These are phyloP conservation scores for Theristicus caerulescens DNA, from an alignment of 2,113 vertebrate species.

Conservation along the genomic window DNA sequence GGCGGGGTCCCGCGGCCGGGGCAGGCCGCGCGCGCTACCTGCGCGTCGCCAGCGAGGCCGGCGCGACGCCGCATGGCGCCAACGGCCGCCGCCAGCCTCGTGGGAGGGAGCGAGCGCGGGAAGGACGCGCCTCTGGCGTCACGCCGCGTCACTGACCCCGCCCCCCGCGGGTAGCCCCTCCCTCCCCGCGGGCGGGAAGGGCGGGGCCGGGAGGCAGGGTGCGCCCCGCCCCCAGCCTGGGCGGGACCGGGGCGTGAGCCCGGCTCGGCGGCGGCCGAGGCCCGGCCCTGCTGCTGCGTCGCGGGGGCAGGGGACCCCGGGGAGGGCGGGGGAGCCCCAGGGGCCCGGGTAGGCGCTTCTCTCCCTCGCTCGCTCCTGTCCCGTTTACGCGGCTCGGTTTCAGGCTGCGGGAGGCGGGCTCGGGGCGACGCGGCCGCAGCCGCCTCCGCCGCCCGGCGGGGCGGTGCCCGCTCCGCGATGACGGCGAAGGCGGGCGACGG, in stretches of 20 bases:
- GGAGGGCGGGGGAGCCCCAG: too few species aligned
- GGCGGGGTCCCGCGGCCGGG: too few species aligned
- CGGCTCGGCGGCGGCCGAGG: not conserved
- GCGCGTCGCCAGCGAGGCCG: not conserved
- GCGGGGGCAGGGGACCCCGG: too few species aligned
- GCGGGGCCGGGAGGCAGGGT: fast-evolving
- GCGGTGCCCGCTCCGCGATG: not conserved
- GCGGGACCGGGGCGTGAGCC: not conserved
- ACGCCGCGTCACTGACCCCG: fast-evolving
- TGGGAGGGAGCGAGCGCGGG: not conserved
- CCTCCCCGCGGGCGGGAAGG: fast-evolving
- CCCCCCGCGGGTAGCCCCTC: not conserved
- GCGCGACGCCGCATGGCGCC: not conserved
- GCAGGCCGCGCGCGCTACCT: not conserved
- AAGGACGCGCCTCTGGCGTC: fast-evolving
- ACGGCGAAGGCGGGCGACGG: not conserved
- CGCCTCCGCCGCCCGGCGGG: too few species aligned
- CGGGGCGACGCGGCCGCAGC: too few species aligned
- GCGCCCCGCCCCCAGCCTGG: too few species aligned
- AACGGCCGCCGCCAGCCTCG: fast-evolving
- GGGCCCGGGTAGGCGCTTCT: too few species aligned
- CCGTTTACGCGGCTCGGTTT: too few species aligned
- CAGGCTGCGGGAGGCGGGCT: too few species aligned
- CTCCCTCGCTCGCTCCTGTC: too few species aligned
- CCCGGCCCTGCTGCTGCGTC: too few species aligned